Evolutionary conservation across 2,888 invertebrate species (phyloP).

Genomic region (Trichopoda pennipes): DNA sequence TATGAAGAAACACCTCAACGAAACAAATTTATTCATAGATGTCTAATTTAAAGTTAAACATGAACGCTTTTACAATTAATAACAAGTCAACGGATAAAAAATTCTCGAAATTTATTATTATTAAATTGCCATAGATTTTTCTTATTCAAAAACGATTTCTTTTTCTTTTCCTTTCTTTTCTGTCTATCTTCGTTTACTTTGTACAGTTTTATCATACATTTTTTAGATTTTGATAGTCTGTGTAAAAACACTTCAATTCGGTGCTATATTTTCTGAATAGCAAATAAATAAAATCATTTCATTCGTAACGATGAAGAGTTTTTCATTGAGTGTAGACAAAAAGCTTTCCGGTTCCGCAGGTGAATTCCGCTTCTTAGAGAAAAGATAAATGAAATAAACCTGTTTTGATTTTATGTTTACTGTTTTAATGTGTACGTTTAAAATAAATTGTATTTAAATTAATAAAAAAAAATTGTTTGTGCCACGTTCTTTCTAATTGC

Average conservation of each 20-base stretch:
- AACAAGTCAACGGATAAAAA: conserved; percentile 48
- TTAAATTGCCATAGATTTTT: conserved; percentile 58
- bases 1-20: conserved; percentile 44
- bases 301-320: background rate
- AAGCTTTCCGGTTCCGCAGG: too few species aligned
- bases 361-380: too few species aligned
- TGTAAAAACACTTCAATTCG: background rate
- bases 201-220: conserved; percentile 42
- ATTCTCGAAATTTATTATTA: conserved; percentile 56
- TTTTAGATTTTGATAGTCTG: conserved; percentile 56
- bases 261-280: background rate
- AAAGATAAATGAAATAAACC: too few species aligned
- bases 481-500: too few species aligned
- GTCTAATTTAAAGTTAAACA: conserved; percentile 69
- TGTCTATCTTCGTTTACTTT: conserved; percentile 1
- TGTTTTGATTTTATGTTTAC: background rate
- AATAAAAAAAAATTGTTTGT: too few species aligned
- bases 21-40: conserved; percentile 66
- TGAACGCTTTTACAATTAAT: conserved; percentile 67
- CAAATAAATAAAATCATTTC: background rate
- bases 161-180: background rate
- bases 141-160: conserved; percentile 8
- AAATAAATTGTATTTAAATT: too few species aligned
- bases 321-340: background rate
- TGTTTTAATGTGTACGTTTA: too few species aligned